These are phyloP conservation scores for Limenitis camilla DNA, from an alignment of 2,888 invertebrate genomes.

Conservation along the genomic window DNA sequence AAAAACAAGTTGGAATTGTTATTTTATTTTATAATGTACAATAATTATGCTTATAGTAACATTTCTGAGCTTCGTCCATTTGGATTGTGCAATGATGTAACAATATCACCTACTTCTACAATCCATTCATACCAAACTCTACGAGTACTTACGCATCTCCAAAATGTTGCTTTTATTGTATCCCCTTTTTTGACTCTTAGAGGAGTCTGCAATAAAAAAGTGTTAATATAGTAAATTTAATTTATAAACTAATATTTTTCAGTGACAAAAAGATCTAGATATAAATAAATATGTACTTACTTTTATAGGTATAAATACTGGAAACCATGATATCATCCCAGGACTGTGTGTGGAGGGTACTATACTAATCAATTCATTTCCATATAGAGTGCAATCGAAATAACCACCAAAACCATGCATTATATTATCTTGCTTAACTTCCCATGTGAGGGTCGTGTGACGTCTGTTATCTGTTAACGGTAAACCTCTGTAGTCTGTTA, in stretches of 20 bases:
- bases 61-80: conserved; percentile 65
- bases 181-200: conserved; percentile 81
- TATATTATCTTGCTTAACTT: conserved; percentile 82
- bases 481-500: conserved; percentile 78
- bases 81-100: conserved; percentile 52
- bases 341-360: conserved; percentile 90
- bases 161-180: conserved; percentile 85
- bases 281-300: conserved; percentile 64
- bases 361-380: conserved; percentile 89
- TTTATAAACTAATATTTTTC: no score
- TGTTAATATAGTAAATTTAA: neutral
- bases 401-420: conserved; percentile 97
- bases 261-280: no score
- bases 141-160: conserved; percentile 85
- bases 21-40: no score
- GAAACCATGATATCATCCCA: conserved; percentile 99
- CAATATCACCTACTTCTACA: conserved; percentile 51
- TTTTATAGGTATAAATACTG: conserved; percentile 92
- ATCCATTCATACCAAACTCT: conserved; percentile 99
- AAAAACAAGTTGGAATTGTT: no score
- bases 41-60: conserved; percentile 44
- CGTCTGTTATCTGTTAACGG: conserved; percentile 86
- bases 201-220: conserved; percentile 75
- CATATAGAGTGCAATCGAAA: conserved; percentile 91
- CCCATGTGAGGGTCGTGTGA: conserved; percentile 79